Base-by-base conservation (phyloP, 2,888 invertebrate species). In the Pandemis cinnamomeana region DNA sequence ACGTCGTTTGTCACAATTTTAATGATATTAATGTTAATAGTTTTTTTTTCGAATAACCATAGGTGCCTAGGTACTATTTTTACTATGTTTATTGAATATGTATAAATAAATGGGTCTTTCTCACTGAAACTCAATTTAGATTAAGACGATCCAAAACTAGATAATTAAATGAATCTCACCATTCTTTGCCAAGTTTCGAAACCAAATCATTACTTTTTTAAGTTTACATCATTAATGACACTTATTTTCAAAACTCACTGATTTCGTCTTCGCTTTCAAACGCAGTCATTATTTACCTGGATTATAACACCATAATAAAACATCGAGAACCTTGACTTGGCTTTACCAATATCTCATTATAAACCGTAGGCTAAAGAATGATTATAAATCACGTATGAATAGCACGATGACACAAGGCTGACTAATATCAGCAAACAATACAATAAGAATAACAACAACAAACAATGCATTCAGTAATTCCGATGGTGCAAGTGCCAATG, bases 331-430 rank as follows among this genome's bases (percentile, higher is more conserved):
- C 51, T 41, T 67, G 51, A 36, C 48, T 13, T 13, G 10, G 3
- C 11, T 36, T 20, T n/a, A 51, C n/a, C 10, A 42, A 41, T 13
- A 66, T 46, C 36, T 36, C 41, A 66, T n/a, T 8, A 20, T 41
- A 53, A 67, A 51, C 7, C 7, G 13, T 10, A 36, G 2, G 27
- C 27, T 36, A 13, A 58, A 58, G 41, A 53, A 67, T 67, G 67
- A 67, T 66, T 10, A 67, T 67, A 51, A 53, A 67, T 67, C 53
- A 53, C 15, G 8, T 41, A 5, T 67, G 66, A 67, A 67, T 41
- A 41, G 48, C 4, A 55, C 27, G 66, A 53, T 53, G 67, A 67
- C 67, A 53, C 8, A 10, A 67, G 6, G 15, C 41, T 5, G 67
- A 36, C 67, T 53, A 51, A 53, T 27, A 8, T 58, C 51, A n/a